Evolutionary conservation across 1,140 invertebrate species (phyloP).

Genomic region (Copidosoma floridanum): DNA sequence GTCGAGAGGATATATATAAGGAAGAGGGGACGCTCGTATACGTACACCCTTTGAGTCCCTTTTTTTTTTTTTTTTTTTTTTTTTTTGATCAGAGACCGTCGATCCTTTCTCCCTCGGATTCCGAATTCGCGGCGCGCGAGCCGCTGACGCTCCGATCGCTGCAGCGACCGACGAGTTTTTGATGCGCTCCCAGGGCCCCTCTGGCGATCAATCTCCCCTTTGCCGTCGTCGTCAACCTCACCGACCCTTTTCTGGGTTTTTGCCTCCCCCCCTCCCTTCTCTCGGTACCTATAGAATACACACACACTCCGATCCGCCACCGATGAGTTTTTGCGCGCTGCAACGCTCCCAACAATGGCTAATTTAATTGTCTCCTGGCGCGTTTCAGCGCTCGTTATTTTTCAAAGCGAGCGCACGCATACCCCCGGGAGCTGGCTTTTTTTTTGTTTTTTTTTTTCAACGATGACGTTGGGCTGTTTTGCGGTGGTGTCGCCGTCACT

Average conservation of each 20-base stretch:
- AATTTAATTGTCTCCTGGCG: slow-evolving; percentile 21
- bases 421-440: too few relatives aligned
- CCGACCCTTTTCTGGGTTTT: neutral
- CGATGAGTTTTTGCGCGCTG: neutral
- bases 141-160: too few relatives aligned
- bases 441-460: neutral
- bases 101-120: neutral
- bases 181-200: slow-evolving; percentile 1
- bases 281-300: neutral
- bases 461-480: neutral
- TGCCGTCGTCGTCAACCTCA: neutral
- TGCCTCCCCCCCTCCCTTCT: too few relatives aligned
- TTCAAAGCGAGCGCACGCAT: too few relatives aligned
- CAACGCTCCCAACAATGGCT: neutral
- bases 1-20: neutral
- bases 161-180: slow-evolving; percentile 15
- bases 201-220: slow-evolving; percentile 15
- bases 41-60: neutral
- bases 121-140: slow-evolving; percentile 15
- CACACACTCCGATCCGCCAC: neutral
- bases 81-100: slow-evolving; percentile 3
- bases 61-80: slow-evolving; percentile 5
- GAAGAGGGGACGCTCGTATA: neutral
- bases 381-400: neutral
- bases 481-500: neutral